Evolutionary conservation across 2,113 vertebrate genomes (phyloP).

Genomic region (Hoplias malabaricus): DNA sequence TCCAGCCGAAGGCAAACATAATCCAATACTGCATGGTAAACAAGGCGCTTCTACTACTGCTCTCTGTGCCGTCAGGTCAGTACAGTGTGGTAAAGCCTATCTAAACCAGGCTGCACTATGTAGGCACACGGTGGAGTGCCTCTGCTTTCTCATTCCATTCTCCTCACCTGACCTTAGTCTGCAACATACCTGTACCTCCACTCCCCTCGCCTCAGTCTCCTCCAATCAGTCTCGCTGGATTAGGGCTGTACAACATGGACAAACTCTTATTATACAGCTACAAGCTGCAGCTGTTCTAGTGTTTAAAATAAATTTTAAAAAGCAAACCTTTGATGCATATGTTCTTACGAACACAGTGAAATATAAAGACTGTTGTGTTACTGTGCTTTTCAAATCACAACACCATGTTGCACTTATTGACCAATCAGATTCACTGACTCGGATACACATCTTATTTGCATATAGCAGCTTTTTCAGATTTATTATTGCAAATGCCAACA

Average conservation of each 20-base stretch:
- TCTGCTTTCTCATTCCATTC: slow-evolving; percentile 9
- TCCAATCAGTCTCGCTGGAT: neutral
- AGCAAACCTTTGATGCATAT: no score
- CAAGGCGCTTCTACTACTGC: neutral
- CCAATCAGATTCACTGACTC: no score
- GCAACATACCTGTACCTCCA: neutral
- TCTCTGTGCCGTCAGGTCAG: neutral
- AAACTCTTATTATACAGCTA: neutral
- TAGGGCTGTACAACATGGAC: neutral
- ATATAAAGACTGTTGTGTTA: no score
- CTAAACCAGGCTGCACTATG: neutral
- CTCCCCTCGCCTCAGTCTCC: neutral
- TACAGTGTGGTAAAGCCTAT: neutral
- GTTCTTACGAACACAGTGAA: no score
- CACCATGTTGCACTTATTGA: no score
- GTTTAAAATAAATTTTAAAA: no score
- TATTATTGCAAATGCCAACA: no score
- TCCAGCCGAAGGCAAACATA: neutral
- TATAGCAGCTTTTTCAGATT: no score
- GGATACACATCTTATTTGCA: no score
- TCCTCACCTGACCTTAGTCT: neutral
- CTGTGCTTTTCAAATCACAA: no score
- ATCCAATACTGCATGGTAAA: slow-evolving; percentile 24
- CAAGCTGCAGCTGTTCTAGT: no score
- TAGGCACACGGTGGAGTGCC: neutral